A percentile compares a stretch with the other conserved stretches of the same genome.
Evolutionary conservation across 2,113 vertebrate genomes (phyloP).

Genomic region (Castor canadensis): DNA sequence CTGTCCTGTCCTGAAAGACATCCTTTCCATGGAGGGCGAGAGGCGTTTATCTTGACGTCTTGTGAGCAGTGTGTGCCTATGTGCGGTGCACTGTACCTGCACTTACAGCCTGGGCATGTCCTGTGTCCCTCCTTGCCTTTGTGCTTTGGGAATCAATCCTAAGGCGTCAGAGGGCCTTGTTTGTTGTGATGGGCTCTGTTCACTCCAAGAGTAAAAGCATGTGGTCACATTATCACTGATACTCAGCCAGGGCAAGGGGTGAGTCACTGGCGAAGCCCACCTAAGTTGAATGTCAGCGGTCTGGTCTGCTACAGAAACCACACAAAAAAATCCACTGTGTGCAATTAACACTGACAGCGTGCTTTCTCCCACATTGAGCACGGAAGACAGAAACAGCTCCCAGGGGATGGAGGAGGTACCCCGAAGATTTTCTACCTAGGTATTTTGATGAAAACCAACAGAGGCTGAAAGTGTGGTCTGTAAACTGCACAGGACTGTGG

Average conservation of each 20-base stretch:
- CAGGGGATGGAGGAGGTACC: background rate
- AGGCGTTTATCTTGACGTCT: background rate
- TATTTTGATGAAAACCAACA: background rate
- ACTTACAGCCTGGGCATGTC: background rate
- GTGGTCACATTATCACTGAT: background rate
- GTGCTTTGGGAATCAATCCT: too few species aligned
- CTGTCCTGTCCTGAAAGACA: background rate
- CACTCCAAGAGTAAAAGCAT: background rate
- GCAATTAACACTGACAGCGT: fast-evolving
- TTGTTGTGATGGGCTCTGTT: background rate
- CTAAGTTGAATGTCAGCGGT: background rate
- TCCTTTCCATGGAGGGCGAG: background rate
- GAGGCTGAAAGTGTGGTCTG: background rate
- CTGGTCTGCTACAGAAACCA: background rate
- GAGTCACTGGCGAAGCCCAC: background rate
- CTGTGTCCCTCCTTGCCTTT: too few species aligned
- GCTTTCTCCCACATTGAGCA: fast-evolving
- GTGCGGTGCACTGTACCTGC: background rate
- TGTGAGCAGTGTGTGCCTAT: background rate
- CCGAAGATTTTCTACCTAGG: background rate
- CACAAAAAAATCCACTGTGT: background rate
- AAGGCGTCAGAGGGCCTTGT: too few species aligned
- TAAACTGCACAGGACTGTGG: background rate
- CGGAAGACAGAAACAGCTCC: background rate
- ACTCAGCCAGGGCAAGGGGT: background rate